These are phyloP conservation scores for Nasua narica DNA, from an alignment of 2,797 vertebrate genomes.

Conservation along the genomic window DNA sequence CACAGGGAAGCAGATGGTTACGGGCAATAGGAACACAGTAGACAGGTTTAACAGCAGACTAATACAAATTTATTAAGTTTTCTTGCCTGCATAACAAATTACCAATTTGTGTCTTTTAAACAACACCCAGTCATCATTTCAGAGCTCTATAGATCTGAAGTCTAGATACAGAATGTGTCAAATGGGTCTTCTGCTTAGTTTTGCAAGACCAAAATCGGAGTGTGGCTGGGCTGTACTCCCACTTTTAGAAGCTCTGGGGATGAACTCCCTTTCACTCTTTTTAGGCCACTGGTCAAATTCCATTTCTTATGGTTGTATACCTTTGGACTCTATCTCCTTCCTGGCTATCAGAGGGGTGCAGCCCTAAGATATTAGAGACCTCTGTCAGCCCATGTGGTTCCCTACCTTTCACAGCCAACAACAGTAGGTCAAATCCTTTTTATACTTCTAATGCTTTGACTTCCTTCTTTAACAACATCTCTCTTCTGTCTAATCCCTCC, in stretches of 20 bases:
- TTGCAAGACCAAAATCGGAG: background rate
- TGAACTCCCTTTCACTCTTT: background rate
- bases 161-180: no score
- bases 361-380: fast-evolving
- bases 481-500: background rate
- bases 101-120: background rate
- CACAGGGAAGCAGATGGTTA: background rate
- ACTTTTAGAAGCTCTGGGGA: background rate
- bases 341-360: background rate
- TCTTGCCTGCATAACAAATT: background rate
- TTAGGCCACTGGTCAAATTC: background rate
- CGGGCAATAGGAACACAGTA: background rate
- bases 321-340: background rate
- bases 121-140: background rate
- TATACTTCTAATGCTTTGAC: background rate
- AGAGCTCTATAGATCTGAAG: background rate
- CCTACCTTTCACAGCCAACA: background rate
- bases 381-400: fast-evolving
- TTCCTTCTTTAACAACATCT: background rate
- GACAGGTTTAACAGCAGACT: background rate
- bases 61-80: background rate
- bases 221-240: background rate
- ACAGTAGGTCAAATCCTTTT: background rate
- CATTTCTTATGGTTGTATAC: background rate
- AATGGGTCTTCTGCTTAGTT: background rate